A percentile compares a stretch with the other conserved stretches of the same genome.
Conservation (phyloP, 35 echinoderm and acorn worm genomes). For the Lytechinus pictus region DNA sequence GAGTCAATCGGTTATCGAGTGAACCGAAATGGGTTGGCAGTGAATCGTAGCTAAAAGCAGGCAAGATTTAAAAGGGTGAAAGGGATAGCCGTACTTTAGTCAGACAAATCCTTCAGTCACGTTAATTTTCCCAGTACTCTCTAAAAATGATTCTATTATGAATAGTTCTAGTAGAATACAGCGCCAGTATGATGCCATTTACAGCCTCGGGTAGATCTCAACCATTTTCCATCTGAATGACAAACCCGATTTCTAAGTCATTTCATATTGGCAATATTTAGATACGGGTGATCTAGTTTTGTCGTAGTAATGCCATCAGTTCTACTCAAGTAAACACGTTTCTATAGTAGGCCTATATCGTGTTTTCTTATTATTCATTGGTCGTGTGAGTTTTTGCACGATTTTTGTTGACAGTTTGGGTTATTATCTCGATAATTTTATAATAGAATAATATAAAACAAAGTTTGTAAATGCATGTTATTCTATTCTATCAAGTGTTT, state of each 20-base stretch:
- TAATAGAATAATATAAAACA: too few species aligned
- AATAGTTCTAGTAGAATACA: background rate
- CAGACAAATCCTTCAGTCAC: background rate
- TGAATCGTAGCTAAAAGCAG: background rate
- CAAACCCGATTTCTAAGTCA: background rate
- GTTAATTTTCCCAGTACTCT: background rate
- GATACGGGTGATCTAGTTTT: background rate
- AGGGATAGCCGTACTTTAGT: constrained; percentile 7
- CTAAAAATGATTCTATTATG: constrained; percentile 7
- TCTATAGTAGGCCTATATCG: background rate
- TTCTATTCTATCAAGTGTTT: too few species aligned
- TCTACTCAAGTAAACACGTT: background rate
- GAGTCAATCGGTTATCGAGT: constrained; percentile 9
- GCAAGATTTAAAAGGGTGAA: background rate
- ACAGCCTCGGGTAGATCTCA: background rate
- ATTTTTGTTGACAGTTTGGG: too few species aligned
- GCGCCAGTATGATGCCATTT: background rate
- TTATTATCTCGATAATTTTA: too few species aligned
- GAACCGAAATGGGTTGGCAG: background rate
- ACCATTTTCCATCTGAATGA: background rate
- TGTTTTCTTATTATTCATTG: background rate
- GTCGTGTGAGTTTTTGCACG: background rate
- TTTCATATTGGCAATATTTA: constrained; percentile 14
- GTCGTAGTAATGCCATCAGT: background rate
- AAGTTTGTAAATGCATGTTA: too few species aligned